phyloP scores from a whole-genome alignment of 1,140 invertebrate species.

The Neodiprion virginianus region DNA sequence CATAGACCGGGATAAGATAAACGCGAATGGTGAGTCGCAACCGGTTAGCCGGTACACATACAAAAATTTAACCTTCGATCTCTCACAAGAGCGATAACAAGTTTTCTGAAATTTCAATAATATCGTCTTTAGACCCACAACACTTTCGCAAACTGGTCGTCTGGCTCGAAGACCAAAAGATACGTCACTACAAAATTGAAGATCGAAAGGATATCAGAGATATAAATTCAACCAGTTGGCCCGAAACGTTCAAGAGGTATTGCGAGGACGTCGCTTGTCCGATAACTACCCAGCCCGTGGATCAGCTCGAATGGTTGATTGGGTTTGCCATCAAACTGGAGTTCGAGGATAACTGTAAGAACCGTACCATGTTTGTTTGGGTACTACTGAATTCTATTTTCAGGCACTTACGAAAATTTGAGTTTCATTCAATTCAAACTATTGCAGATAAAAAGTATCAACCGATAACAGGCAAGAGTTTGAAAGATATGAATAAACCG shows the following conservation, averaged over 20 bases:
- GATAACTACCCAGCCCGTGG: conserved; percentile 56
- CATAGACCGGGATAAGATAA: conserved; percentile 72
- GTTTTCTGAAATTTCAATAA: conserved; percentile 14
- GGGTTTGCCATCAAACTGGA: conserved; percentile 83
- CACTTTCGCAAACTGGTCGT: conserved; percentile 81
- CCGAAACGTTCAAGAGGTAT: conserved; percentile 77
- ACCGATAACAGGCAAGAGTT: conserved; percentile 67
- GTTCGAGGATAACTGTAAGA: conserved; percentile 81
- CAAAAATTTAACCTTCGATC: not conserved
- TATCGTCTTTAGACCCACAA: conserved; percentile 69
- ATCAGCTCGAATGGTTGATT: conserved; percentile 87
- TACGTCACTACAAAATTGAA: conserved; percentile 87
- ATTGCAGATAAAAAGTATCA: conserved; percentile 78
- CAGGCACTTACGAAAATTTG: conserved; percentile 24
- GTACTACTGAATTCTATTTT: conserved; percentile 19
- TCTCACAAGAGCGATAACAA: not conserved
- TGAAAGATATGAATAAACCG: conserved; percentile 60
- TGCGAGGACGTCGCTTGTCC: conserved; percentile 76
- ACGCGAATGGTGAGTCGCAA: conserved; percentile 67
- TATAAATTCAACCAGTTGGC: conserved; percentile 72
- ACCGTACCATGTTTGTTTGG: conserved; percentile 16
- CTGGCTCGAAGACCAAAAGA: conserved; percentile 96
- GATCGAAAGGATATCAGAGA: conserved; percentile 76
- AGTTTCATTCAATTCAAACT: conserved; percentile 36
- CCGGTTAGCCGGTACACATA: not conserved